These are phyloP conservation scores for Lonchura striata DNA, from an alignment of 2,113 vertebrate species.

Conservation along the genomic window DNA sequence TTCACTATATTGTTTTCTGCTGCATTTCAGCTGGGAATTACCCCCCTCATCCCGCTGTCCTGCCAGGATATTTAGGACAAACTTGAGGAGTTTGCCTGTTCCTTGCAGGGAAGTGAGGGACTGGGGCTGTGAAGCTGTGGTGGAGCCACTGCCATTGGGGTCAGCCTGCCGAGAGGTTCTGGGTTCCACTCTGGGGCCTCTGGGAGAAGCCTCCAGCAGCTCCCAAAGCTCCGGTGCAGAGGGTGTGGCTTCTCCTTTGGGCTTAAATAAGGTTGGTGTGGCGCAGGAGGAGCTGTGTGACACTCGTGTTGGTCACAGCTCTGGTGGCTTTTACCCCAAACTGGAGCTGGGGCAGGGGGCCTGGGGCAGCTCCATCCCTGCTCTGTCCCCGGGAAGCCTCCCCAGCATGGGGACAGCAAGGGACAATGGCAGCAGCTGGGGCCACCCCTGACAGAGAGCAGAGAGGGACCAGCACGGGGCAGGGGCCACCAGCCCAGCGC, in stretches of 20 bases:
- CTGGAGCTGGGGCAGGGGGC: neutral
- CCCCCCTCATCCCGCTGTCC: rapidly evolving
- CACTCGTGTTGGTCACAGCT: neutral
- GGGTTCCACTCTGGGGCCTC: too few relatives aligned
- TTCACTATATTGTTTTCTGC: neutral
- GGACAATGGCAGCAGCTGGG: neutral
- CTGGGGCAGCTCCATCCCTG: neutral
- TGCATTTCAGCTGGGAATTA: neutral
- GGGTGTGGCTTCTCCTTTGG: neutral
- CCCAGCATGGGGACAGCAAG: rapidly evolving
- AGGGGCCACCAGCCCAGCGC: neutral
- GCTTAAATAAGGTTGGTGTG: neutral
- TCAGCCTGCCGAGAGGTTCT: too few relatives aligned
- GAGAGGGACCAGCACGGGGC: rapidly evolving
- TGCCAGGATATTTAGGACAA: too few relatives aligned
- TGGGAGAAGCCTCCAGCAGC: neutral
- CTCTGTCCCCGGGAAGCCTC: neutral
- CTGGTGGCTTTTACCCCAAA: neutral
- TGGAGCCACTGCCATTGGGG: too few relatives aligned
- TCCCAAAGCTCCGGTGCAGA: neutral
- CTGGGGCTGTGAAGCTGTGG: too few relatives aligned
- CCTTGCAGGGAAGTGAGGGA: too few relatives aligned
- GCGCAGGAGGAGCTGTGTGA: neutral
- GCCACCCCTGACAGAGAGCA: neutral
- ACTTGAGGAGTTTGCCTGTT: too few relatives aligned